These are phyloP conservation scores for Montipora foliosa DNA, from an alignment of 64 coral and sea anemone species.

Conservation along the genomic window DNA sequence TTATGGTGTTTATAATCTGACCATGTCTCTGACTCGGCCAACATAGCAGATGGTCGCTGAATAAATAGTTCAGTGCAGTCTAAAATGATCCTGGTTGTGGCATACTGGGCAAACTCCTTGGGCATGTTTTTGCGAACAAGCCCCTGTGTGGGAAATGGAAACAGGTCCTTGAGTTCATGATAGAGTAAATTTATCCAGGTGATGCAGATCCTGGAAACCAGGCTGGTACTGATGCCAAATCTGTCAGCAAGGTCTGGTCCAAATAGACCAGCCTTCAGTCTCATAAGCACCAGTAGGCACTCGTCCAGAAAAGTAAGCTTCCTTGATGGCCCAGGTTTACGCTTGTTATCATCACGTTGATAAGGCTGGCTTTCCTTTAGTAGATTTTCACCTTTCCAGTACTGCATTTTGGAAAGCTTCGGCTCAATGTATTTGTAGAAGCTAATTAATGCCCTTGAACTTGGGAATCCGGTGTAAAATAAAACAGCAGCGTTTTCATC, in stretches of 20 bases:
- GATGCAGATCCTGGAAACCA: background rate
- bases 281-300: background rate
- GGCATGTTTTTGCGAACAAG: background rate
- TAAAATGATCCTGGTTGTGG: background rate
- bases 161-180: background rate
- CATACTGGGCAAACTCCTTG: background rate
- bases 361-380: background rate
- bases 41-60: background rate
- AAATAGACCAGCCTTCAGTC: background rate
- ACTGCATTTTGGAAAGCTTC: background rate
- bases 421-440: too few relatives aligned
- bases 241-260: background rate
- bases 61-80: background rate
- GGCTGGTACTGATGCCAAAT: background rate
- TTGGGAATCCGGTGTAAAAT: background rate
- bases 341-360: background rate
- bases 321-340: background rate
- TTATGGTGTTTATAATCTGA: background rate
- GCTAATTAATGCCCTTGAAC: too few relatives aligned
- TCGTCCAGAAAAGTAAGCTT: background rate
- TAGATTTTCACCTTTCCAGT: background rate
- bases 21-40: background rate
- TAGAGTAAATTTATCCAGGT: background rate
- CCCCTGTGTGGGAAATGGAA: background rate
- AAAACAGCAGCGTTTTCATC: conserved; percentile 18